Percentiles rank a stretch among this genome's conserved stretches.
Evolutionary conservation across 1,140 invertebrate species (phyloP).

Genomic region (Drosophila malerkotliana): DNA sequence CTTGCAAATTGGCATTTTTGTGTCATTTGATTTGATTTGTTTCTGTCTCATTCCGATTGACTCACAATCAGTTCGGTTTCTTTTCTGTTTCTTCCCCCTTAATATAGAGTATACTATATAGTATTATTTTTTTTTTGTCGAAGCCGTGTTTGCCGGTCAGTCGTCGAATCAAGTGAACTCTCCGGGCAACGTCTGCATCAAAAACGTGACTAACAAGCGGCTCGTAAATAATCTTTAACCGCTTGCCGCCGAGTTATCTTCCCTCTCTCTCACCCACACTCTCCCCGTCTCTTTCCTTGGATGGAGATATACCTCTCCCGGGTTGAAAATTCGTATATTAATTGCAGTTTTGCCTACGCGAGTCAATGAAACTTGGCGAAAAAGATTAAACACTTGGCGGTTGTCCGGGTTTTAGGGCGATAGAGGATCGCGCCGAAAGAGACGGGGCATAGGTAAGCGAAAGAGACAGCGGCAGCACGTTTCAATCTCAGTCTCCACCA

Average conservation of each 20-base stretch:
- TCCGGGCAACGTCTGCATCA: conserved; percentile 31
- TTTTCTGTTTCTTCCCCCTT: not conserved
- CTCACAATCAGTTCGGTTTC: not conserved
- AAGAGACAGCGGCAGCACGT: conserved; percentile 13
- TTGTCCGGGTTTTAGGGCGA: conserved; percentile 1
- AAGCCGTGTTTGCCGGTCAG: conserved; percentile 21
- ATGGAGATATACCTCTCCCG: not conserved
- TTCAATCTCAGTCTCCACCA: conserved; percentile 7
- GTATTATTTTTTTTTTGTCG: not conserved
- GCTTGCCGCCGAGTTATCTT: conserved; percentile 10
- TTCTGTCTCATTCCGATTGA: conserved; percentile 24
- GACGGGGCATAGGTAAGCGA: not conserved
- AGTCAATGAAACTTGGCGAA: conserved; percentile 55
- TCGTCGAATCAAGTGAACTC: conserved; percentile 12
- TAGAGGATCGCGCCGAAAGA: conserved; percentile 1
- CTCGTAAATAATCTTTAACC: conserved; percentile 54
- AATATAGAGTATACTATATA: conserved; percentile 6
- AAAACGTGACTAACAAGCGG: conserved; percentile 67
- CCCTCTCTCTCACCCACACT: conserved; percentile 7
- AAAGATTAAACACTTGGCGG: conserved; percentile 38
- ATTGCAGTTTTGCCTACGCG: conserved; percentile 53
- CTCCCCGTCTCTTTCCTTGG: not conserved
- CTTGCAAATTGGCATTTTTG: conserved; percentile 58
- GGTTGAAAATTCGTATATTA: conserved; percentile 43
- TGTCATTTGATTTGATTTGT: conserved; percentile 55